These are phyloP conservation scores for Imbricaverruca yamaguchii DNA, from an alignment of 2,888 invertebrate genomes.

Conservation along the genomic window DNA sequence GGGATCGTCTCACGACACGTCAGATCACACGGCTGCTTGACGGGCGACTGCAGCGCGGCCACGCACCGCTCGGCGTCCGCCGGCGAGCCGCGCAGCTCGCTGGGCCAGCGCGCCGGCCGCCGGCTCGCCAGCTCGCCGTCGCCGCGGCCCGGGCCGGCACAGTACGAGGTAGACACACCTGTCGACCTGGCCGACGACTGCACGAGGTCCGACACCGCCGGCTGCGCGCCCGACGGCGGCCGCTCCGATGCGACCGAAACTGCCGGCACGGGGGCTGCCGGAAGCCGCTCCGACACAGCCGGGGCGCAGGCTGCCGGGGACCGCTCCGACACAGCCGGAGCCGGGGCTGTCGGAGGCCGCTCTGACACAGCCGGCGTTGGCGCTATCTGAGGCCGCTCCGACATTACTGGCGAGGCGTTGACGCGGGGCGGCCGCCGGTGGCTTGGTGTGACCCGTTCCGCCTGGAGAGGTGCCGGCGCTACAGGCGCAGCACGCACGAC, in stretches of 20 bases:
- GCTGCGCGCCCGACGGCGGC: constrained; percentile 36
- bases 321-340: too few relatives aligned
- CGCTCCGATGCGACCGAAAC: too few relatives aligned
- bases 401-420: neutral
- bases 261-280: too few relatives aligned
- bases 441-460: neutral
- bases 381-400: too few relatives aligned
- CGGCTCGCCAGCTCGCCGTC: constrained; percentile 31
- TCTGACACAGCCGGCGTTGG: too few relatives aligned
- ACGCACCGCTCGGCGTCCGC: constrained; percentile 49
- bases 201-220: constrained; percentile 32
- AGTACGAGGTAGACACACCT: too few relatives aligned
- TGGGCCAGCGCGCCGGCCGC: constrained; percentile 35
- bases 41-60: constrained; percentile 46
- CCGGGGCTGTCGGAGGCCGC: too few relatives aligned
- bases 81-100: constrained; percentile 53
- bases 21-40: constrained; percentile 48
- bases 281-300: too few relatives aligned
- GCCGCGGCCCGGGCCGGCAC: constrained; percentile 22
- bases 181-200: too few relatives aligned
- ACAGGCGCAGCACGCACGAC: too few relatives aligned
- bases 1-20: constrained; percentile 51
- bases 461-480: too few relatives aligned
- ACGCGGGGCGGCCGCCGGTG: constrained; percentile 40
- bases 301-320: too few relatives aligned